Conservation (phyloP, 2,888 invertebrate genomes). For the Drosophila monieri region DNA sequence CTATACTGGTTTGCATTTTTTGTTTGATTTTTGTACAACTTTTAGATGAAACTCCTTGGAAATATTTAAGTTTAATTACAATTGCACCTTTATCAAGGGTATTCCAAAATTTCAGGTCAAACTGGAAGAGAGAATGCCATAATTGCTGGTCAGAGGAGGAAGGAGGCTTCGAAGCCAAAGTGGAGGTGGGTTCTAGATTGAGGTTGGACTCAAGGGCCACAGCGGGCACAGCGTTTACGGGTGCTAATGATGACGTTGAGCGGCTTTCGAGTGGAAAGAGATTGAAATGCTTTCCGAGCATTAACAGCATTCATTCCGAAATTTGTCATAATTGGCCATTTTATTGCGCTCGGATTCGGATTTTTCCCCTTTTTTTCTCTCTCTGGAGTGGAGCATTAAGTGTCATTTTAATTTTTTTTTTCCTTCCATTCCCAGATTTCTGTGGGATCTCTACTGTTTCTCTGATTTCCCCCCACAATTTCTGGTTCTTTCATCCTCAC, state of each 20-base stretch:
- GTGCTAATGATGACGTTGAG: conserved; percentile 68
- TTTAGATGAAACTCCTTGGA: too few species aligned
- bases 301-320: conserved; percentile 56
- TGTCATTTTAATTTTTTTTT: conserved; percentile 35
- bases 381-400: conserved; percentile 43
- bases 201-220: not conserved
- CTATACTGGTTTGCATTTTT: too few species aligned
- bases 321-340: conserved; percentile 72
- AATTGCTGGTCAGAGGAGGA: conserved; percentile 33
- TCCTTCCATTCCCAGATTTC: conserved; percentile 49
- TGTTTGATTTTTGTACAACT: too few species aligned
- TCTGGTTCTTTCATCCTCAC: conserved; percentile 34
- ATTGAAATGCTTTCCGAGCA: conserved; percentile 39
- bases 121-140: conserved; percentile 35
- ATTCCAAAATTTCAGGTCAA: conserved; percentile 20
- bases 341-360: conserved; percentile 38
- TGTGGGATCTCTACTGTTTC: conserved; percentile 24
- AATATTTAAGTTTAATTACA: not conserved
- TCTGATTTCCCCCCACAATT: conserved; percentile 42
- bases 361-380: conserved; percentile 16
- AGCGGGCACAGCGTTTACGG: conserved; percentile 22
- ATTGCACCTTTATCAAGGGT: not conserved
- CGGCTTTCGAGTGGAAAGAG: conserved; percentile 44
- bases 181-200: not conserved
- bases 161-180: conserved; percentile 6